phyloP scores from a whole-genome alignment of 1,140 invertebrate genomes.

The Copidosoma floridanum region DNA sequence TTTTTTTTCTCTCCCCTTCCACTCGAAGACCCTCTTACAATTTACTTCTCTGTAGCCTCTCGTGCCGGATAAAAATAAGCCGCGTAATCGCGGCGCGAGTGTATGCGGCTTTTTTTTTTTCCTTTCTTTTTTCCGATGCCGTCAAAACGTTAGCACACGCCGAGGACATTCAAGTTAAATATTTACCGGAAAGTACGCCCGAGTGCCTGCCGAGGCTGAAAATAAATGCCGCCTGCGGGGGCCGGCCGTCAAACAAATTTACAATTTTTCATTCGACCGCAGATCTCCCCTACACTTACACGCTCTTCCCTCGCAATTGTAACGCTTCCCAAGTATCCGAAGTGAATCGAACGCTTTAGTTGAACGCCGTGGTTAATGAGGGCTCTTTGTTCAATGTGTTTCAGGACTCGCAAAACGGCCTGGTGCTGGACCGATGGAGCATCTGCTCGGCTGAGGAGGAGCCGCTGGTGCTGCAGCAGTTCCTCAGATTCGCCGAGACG shows the following conservation, averaged over 20 bases:
- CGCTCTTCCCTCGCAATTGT: background rate
- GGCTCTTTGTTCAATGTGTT: conserved; percentile 32
- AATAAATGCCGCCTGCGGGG: conserved; percentile 3
- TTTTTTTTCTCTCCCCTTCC: too few species aligned
- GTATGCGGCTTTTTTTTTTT: too few species aligned
- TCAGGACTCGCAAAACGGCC: conserved; percentile 71
- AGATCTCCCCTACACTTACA: background rate
- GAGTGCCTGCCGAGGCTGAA: conserved; percentile 12
- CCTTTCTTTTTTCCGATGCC: background rate
- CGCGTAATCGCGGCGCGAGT: background rate
- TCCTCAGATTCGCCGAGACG: conserved; percentile 81
- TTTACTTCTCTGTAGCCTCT: too few species aligned
- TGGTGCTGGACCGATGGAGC: conserved; percentile 77
- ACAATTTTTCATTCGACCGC: conserved; percentile 1
- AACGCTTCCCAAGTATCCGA: too few species aligned
- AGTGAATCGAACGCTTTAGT: too few species aligned
- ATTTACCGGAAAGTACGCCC: conserved; percentile 9
- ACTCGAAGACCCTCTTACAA: too few species aligned
- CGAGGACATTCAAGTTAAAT: conserved; percentile 20
- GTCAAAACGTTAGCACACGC: too few species aligned
- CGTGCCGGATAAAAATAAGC: conserved; percentile 10
- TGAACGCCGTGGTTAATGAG: background rate
- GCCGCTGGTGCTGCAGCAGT: conserved; percentile 81
- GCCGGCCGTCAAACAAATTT: conserved; percentile 11
- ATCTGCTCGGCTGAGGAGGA: conserved; percentile 81